Evolutionary conservation across 2,113 vertebrate species (phyloP).

Genomic region (Cepphus grylle): DNA sequence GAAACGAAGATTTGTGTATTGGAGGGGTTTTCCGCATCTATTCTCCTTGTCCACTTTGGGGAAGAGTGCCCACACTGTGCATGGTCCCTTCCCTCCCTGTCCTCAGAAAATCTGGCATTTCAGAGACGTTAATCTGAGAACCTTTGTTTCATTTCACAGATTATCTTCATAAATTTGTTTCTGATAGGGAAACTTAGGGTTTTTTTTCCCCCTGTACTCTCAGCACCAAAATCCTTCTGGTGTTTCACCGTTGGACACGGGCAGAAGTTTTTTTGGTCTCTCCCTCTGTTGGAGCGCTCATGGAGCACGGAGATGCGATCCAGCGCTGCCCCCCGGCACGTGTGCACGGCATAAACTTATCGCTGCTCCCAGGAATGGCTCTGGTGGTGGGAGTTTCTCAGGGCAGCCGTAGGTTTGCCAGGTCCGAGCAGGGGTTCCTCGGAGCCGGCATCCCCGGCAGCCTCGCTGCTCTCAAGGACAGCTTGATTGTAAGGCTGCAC

Average conservation of each 20-base stretch:
- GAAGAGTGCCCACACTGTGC: background rate
- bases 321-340: background rate
- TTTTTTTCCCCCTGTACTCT: background rate
- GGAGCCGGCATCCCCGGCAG: background rate
- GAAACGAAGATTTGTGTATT: background rate
- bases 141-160: background rate
- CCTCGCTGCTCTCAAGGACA: background rate
- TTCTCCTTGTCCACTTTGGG: background rate
- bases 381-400: background rate
- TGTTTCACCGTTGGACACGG: rapidly evolving
- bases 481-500: background rate
- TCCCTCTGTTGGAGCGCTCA: rapidly evolving
- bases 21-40: background rate
- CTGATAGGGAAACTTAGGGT: background rate
- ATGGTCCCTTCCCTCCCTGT: rapidly evolving
- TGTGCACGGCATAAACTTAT: no score
- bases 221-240: background rate
- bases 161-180: background rate
- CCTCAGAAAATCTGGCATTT: background rate
- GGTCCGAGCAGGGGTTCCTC: background rate
- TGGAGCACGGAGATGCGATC: background rate
- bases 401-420: background rate
- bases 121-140: background rate
- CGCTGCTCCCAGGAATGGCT: background rate
- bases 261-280: background rate